Evolutionary conservation across 2,797 vertebrate species (phyloP).

Genomic region (Chiroxiphia lanceolata): DNA sequence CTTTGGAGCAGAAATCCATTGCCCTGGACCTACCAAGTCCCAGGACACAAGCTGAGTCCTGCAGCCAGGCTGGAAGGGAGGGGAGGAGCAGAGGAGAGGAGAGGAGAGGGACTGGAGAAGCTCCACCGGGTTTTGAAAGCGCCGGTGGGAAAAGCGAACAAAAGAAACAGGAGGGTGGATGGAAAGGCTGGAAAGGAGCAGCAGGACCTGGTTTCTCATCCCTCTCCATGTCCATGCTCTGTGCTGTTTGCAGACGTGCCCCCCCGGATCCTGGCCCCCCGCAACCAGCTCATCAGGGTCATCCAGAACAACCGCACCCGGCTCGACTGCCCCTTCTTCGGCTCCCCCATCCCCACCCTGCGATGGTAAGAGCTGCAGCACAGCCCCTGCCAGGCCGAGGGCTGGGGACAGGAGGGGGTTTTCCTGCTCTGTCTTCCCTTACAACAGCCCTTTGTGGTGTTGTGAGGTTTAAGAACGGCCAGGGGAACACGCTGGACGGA

Average conservation of each 20-base stretch:
- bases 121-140: neutral
- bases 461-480: slow-evolving; percentile 97
- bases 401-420: neutral
- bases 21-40: neutral
- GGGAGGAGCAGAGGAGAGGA: no score
- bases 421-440: slow-evolving; percentile 48
- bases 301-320: slow-evolving; percentile 89
- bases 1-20: neutral
- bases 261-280: slow-evolving; percentile 87
- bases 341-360: slow-evolving; percentile 90
- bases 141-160: neutral
- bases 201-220: neutral
- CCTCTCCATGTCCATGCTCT: neutral
- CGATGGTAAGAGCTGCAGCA: slow-evolving; percentile 85
- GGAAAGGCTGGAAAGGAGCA: neutral
- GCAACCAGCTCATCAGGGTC: slow-evolving; percentile 91
- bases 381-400: neutral
- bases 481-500: slow-evolving; percentile 92
- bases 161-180: neutral
- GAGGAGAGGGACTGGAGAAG: neutral
- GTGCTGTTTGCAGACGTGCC: slow-evolving; percentile 80
- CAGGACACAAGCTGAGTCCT: neutral
- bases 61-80: neutral
- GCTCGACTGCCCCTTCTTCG: slow-evolving; percentile 93
- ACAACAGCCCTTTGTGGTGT: slow-evolving; percentile 52